Percentiles rank a stretch among this genome's conserved stretches.
Conservation (phyloP, 37 sponge, comb jelly and placozoan genomes). For the Chondrilla cf. caribensis region DNA sequence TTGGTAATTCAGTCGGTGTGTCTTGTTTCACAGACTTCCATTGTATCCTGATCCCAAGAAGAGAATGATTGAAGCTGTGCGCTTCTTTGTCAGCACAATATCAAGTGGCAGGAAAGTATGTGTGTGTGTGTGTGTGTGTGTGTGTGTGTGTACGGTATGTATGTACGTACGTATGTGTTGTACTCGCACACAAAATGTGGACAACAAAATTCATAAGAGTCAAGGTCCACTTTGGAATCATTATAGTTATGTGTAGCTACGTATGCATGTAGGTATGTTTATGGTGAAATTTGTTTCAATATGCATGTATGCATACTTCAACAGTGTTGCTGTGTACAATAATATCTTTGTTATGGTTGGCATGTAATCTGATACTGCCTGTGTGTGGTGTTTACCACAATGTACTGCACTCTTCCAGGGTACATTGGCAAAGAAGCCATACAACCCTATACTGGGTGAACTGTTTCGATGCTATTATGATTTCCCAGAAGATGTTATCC, state of each 20-base stretch:
- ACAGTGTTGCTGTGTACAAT: neutral
- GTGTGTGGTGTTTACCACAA: neutral
- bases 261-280: neutral
- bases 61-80: neutral
- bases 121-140: constrained; percentile 14
- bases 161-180: neutral
- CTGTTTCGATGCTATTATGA: constrained; percentile 70
- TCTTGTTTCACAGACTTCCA: neutral
- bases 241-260: neutral
- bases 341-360: neutral
- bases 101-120: neutral
- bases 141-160: neutral
- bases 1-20: too few relatives aligned
- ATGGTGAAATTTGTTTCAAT: neutral
- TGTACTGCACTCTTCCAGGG: constrained; percentile 33
- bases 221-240: too few relatives aligned
- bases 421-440: constrained; percentile 69
- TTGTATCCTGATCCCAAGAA: constrained; percentile 1
- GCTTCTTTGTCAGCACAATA: neutral
- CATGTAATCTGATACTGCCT: neutral
- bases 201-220: too few relatives aligned
- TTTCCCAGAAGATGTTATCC: constrained; percentile 28
- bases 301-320: neutral
- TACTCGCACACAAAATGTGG: too few relatives aligned
- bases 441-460: constrained; percentile 84